Percentiles rank a stretch among this genome's conserved stretches.
phyloP scores from a whole-genome alignment of 30 jellyfish, hydroid and myxozoan species.

The Hydractinia echinata region DNA sequence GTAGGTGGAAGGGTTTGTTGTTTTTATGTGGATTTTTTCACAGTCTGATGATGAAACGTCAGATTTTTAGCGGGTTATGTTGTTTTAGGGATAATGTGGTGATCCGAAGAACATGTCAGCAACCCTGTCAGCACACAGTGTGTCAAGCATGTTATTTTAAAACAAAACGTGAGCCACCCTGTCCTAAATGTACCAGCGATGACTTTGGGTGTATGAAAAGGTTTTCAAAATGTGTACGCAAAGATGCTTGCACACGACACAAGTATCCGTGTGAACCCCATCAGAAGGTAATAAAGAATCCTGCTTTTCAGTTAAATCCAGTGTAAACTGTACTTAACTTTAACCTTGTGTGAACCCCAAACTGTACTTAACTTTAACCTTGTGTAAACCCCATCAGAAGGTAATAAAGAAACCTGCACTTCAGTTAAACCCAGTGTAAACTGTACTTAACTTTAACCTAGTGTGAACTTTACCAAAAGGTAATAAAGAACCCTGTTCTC shows the following conservation, averaged over 20 bases:
- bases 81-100: slow-evolving; percentile 56
- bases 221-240: slow-evolving; percentile 71
- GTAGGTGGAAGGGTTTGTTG: slow-evolving; percentile 38
- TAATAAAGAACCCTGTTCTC: no score
- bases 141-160: slow-evolving; percentile 89
- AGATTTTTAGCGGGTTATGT: neutral
- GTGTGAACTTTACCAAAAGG: no score
- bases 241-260: slow-evolving; percentile 76
- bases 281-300: slow-evolving; percentile 47
- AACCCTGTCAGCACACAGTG: slow-evolving; percentile 88
- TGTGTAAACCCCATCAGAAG: no score
- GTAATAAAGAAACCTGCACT: no score
- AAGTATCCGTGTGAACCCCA: slow-evolving; percentile 83
- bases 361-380: no score
- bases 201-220: slow-evolving; percentile 66
- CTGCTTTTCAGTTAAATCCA: neutral
- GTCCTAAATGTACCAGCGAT: slow-evolving; percentile 64
- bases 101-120: slow-evolving; percentile 63
- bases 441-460: no score
- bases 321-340: neutral
- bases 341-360: no score
- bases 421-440: no score
- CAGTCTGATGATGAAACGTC: neutral
- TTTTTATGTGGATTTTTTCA: neutral
- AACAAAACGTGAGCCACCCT: slow-evolving; percentile 78